These are phyloP conservation scores for Epinotia bilunana DNA, from an alignment of 2,888 invertebrate species.

Conservation along the genomic window DNA sequence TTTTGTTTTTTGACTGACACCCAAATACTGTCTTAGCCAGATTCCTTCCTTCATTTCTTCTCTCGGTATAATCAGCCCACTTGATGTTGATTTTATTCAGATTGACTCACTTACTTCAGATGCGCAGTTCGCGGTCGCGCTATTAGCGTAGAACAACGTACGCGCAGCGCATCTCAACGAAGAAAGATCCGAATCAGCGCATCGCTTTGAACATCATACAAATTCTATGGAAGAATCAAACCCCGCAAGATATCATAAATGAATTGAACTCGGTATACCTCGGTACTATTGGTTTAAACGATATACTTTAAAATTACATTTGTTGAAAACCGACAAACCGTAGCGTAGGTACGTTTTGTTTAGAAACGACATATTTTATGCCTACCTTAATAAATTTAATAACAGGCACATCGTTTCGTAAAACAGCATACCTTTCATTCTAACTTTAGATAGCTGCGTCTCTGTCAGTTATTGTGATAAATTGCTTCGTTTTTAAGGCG, in stretches of 20 bases:
- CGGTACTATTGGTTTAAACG: background rate
- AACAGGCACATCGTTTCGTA: no score
- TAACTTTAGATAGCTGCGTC: no score
- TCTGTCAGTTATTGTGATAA: no score
- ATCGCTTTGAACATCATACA: background rate
- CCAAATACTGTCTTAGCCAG: background rate
- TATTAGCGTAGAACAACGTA: constrained; percentile 21
- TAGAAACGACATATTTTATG: no score
- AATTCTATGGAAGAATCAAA: no score
- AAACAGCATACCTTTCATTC: no score
- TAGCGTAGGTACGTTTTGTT: no score
- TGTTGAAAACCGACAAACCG: background rate
- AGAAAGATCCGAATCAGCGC: background rate
- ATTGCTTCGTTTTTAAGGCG: no score
- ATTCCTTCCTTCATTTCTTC: background rate
- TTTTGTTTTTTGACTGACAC: no score
- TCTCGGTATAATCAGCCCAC: background rate
- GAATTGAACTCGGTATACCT: no score
- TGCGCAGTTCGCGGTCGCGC: constrained; percentile 30
- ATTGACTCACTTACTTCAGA: constrained; percentile 29
- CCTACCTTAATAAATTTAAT: no score
- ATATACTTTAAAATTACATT: background rate
- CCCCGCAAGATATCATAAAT: no score
- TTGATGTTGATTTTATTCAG: constrained; percentile 25
- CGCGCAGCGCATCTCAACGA: constrained; percentile 33